Percentiles rank a stretch among this genome's conserved stretches.
These are phyloP conservation scores for Ptychobarbus kaznakovi DNA, from an alignment of 2,797 vertebrate genomes.

Conservation along the genomic window DNA sequence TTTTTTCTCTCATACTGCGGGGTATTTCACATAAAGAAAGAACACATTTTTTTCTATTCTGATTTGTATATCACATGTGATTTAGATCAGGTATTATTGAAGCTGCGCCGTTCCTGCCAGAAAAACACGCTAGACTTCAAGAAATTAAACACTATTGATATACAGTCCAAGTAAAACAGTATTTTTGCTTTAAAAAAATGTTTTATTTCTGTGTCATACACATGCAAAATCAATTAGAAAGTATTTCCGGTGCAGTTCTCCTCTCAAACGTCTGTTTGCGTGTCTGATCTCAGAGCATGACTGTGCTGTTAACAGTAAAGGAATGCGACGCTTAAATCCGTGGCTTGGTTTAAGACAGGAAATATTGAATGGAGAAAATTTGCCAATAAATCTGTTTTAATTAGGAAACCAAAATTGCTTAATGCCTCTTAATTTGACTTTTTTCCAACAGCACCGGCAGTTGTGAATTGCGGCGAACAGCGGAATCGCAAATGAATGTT, in stretches of 20 bases:
- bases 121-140: conserved; percentile 47
- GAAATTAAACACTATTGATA: conserved; percentile 53
- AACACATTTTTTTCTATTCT: conserved; percentile 13
- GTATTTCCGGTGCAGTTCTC: conserved; percentile 61
- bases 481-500: conserved; percentile 76
- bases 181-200: conserved; percentile 31
- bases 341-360: conserved; percentile 68
- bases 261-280: conserved; percentile 1
- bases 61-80: conserved; percentile 49
- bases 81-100: conserved; percentile 46
- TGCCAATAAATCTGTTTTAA: conserved; percentile 70
- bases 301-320: conserved; percentile 52
- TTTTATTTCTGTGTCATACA: conserved; percentile 52
- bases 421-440: conserved; percentile 76
- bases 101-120: conserved; percentile 50
- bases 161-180: conserved; percentile 65
- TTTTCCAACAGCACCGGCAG: conserved; percentile 71
- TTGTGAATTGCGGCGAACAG: conserved; percentile 71
- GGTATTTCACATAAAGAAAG: conserved; percentile 57
- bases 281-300: conserved; percentile 29
- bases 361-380: conserved; percentile 69
- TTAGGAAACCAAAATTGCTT: conserved; percentile 73
- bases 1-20: conserved; percentile 61
- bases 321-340: conserved; percentile 68
- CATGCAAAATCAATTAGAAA: conserved; percentile 61